Evolutionary conservation across 2,113 vertebrate genomes (phyloP), one percentile per base, ranked within the genome.

Genomic region (Vireo altiloquus): DNA sequence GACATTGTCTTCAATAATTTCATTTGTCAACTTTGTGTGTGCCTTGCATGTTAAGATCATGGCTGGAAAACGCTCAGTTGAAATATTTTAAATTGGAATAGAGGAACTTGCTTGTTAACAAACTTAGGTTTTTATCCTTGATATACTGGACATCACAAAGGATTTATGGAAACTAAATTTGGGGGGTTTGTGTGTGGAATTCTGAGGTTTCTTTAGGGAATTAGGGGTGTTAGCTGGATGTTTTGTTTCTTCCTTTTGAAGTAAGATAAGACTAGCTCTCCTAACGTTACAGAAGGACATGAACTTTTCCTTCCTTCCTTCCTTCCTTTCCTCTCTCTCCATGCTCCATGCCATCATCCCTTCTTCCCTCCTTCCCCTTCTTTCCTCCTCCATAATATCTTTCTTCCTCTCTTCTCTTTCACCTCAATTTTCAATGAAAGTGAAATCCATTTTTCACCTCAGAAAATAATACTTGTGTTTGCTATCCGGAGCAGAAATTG

Each of bases 1-100:
- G 94, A 95, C 78, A 81, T 60, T 97, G 94, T 89, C 89, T 95
- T 94, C 87, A 96, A 80, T 97, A 97, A 98, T 97, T 97, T 95
- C 86, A 77, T 89, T 95, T 96, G 94, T 96, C 92, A 97, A 94
- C 39, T 75, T 96, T 59, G 74, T 91, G 81, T 97, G 93, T 97
- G 97, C 49, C 24, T 95, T 96, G 82, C 44, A 89, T 96, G 88
- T 64, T 95, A 95, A 97, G 83, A 95, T 42, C 88, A 95, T 66
- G 60, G 47, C n/a, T 94, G 92, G 52, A 87, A 81, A 7, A 72
- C 66, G 89, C 11, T 24, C 18, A 63, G 13, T 37, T 47, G 47
- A 95, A 94, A 82, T 37, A 84, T 87, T 95, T 96, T 57, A 44
- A 69, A 80, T 11, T 54, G 46, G 64, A 90, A 64, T 33, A 76